Percentiles rank a stretch among this genome's conserved stretches.
These are phyloP conservation scores for Bembecia ichneumoniformis DNA, from an alignment of 2,888 invertebrate species.

Conservation along the genomic window DNA sequence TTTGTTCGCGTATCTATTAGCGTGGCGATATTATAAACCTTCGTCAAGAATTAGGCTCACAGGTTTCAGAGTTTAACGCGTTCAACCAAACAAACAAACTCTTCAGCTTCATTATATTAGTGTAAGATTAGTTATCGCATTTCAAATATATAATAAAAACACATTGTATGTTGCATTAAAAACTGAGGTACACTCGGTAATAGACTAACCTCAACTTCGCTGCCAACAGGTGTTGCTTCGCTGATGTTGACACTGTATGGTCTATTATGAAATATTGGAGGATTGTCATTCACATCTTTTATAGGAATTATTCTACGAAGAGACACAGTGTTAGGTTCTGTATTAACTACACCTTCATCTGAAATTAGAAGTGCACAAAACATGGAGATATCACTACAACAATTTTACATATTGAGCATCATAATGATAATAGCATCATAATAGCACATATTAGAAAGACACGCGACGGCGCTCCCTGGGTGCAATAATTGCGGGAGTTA, in stretches of 20 bases:
- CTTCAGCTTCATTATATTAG: too few relatives aligned
- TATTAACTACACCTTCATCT: constrained; percentile 79
- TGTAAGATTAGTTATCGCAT: too few relatives aligned
- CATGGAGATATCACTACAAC: not conserved
- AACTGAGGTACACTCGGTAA: not conserved
- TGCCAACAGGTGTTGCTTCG: constrained; percentile 77
- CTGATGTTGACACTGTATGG: constrained; percentile 81
- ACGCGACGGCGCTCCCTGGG: too few relatives aligned
- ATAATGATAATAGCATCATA: not conserved
- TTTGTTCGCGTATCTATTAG: too few relatives aligned
- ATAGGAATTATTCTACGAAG: constrained; percentile 82
- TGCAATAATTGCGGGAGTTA: too few relatives aligned
- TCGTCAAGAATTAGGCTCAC: too few relatives aligned
- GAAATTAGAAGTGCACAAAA: constrained; percentile 13
- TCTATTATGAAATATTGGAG: constrained; percentile 79
- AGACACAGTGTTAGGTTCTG: constrained; percentile 85
- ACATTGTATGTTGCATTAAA: too few relatives aligned
- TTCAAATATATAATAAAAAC: too few relatives aligned
- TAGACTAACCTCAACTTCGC: constrained; percentile 66
- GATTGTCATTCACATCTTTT: constrained; percentile 85
- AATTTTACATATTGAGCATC: not conserved
- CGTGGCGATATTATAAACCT: too few relatives aligned
- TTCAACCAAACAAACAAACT: too few relatives aligned
- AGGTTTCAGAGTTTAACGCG: too few relatives aligned
- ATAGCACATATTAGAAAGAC: too few relatives aligned